Base-by-base conservation (phyloP, 2,888 invertebrate genomes). In the Emesis russula region DNA sequence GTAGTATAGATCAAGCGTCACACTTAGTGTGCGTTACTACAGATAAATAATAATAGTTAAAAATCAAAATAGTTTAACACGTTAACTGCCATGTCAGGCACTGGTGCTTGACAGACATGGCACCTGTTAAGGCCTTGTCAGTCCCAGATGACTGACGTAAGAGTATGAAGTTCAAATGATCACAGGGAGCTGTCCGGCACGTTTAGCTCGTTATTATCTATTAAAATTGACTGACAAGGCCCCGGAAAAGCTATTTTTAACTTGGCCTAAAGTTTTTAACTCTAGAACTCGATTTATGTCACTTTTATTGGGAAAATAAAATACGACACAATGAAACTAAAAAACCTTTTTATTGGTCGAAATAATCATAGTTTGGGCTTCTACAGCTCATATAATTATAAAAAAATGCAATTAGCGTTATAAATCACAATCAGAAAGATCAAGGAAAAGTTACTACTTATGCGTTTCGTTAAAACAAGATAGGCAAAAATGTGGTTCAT, bases 401-500 rank as follows among this genome's bases (percentile, higher is more conserved):
- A 76, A 76, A 76, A 76, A 76, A 76, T 76, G 36, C 33, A 58
- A 76, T 76, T 76, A 58, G 58, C 31, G 58, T 53, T 33, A 76
- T 58, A 73, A 71, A 71, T 71, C 71, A 41, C 33, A 66, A 44
- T 78, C 66, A 41, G 78, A 66, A 31, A 78, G 68, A 25, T 38
- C 58, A 81, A 73, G 38, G 81, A 73, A 71, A 81, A 53, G 73
- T 36, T 71, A 53, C 58, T 58, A 58, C n/a, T 91, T 83, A 85
- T 90, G 90, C 81, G 75, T 70, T 44, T 85, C 76, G 79, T 92
- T 90, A 73, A 91, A 94, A 82, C 93, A 94, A 25, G 48, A 58
- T 87, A 91, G 85, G 71, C 93, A 93, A 71, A 88, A 92, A 89
- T 91, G 84, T 53, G 88, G 87, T 76, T 92, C 70, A 88, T 85